phyloP scores from a whole-genome alignment of 2,888 invertebrate genomes.

The Lepidocyrtoides sp. region DNA sequence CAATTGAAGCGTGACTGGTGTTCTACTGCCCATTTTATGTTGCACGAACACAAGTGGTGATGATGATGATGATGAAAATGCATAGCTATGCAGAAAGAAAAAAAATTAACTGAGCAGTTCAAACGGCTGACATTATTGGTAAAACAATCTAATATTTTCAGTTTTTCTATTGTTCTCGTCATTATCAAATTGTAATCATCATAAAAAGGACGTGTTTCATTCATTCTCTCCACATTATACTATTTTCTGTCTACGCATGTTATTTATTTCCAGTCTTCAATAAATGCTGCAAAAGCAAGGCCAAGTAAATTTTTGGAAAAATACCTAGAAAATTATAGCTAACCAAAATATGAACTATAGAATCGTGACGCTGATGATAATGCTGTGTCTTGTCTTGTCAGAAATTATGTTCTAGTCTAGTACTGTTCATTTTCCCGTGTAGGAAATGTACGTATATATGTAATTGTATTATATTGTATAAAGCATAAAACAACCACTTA shows the following conservation, averaged over 20 bases:
- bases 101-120: no score
- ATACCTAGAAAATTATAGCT: slow-evolving; percentile 26
- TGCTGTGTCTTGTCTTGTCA: not conserved
- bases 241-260: not conserved
- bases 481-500: not conserved
- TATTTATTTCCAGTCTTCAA: slow-evolving; percentile 17
- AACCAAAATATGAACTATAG: not conserved
- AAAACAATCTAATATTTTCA: slow-evolving; percentile 2
- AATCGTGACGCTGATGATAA: slow-evolving; percentile 16
- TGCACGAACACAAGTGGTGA: slow-evolving; percentile 8
- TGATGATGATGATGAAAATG: slow-evolving; percentile 44
- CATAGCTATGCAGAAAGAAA: no score
- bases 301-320: not conserved
- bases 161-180: slow-evolving; percentile 46
- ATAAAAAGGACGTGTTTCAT: slow-evolving; percentile 48
- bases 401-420: not conserved
- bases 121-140: slow-evolving; percentile 7
- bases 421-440: not conserved
- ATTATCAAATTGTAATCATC: slow-evolving; percentile 55
- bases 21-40: slow-evolving; percentile 58
- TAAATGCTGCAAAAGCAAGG: not conserved
- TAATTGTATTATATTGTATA: not conserved
- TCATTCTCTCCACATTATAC: not conserved
- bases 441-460: not conserved
- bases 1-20: slow-evolving; percentile 58